Percentiles rank a stretch among this genome's conserved stretches.
phyloP scores from a whole-genome alignment of 2,888 invertebrate species.

The Thera obeliscata region DNA sequence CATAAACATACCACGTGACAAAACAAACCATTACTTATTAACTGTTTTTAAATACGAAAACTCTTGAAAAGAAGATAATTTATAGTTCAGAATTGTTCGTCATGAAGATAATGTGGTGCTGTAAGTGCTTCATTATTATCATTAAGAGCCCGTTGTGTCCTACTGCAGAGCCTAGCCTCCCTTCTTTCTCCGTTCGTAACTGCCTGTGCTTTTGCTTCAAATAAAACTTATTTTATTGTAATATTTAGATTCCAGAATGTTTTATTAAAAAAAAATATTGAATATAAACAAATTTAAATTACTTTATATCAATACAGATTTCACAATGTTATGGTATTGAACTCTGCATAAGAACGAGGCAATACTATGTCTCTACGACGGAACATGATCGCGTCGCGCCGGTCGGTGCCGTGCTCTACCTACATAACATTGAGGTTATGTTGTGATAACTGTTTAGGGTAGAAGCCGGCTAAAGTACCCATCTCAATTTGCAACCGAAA shows the following conservation, averaged over 20 bases:
- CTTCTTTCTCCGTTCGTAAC: no score
- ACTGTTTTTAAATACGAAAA: background rate
- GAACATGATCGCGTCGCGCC: conserved; percentile 52
- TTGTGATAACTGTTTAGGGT: conserved; percentile 78
- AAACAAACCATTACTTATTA: conserved; percentile 5
- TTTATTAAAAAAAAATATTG: conserved; percentile 49
- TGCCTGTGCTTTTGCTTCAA: no score
- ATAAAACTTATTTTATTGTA: no score
- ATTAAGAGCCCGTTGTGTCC: no score
- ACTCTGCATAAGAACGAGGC: conserved; percentile 50
- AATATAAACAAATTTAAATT: background rate
- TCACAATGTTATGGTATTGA: conserved; percentile 50
- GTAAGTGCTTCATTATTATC: no score
- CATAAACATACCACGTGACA: conserved; percentile 31
- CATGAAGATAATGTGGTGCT: background rate
- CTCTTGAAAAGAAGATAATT: background rate
- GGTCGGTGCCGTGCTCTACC: conserved; percentile 72
- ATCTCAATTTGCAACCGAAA: conserved; percentile 64
- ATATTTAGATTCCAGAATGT: no score
- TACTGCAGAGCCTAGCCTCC: no score
- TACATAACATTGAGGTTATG: conserved; percentile 80
- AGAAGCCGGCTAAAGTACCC: conserved; percentile 66
- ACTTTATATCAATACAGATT: no score
- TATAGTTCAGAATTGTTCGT: background rate
- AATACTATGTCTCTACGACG: conserved; percentile 43